Percentiles rank a stretch among this genome's conserved stretches.
These are phyloP conservation scores for Ophthalmolycus amberensis DNA, from an alignment of 2,113 vertebrate genomes.

Conservation along the genomic window DNA sequence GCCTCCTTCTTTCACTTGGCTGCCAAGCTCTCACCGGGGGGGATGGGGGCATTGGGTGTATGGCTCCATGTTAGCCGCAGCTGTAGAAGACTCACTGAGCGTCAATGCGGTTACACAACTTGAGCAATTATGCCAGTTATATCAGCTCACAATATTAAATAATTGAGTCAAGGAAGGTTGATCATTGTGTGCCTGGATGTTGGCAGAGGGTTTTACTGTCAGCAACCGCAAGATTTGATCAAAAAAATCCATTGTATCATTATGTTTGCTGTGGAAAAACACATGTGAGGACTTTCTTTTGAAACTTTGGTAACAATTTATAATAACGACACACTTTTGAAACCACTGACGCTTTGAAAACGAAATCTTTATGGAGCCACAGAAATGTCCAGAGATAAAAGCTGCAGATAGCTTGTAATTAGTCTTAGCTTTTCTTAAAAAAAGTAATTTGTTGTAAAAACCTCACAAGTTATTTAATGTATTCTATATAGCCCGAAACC, in stretches of 20 bases:
- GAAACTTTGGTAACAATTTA: too few species aligned
- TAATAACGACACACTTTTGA: background rate
- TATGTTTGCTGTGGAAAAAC: slow-evolving; percentile 3
- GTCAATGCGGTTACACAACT: slow-evolving; percentile 33
- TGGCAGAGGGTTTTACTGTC: slow-evolving; percentile 8
- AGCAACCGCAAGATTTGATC: background rate
- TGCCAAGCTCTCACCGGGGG: slow-evolving; percentile 37
- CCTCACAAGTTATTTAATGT: background rate
- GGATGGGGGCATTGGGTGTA: slow-evolving; percentile 27
- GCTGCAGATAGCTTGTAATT: slow-evolving; percentile 18
- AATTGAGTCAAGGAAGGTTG: slow-evolving; percentile 10
- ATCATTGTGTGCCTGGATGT: slow-evolving; percentile 20
- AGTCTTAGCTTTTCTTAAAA: background rate
- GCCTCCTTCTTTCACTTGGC: slow-evolving; percentile 7
- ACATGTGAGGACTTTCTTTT: background rate
- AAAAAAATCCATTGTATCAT: slow-evolving; percentile 15
- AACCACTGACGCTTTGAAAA: background rate
- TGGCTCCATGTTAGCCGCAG: slow-evolving; percentile 55
- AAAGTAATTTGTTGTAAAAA: too few species aligned
- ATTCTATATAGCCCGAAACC: background rate
- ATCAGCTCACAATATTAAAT: slow-evolving; percentile 46
- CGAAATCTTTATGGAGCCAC: background rate
- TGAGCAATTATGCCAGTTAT: slow-evolving; percentile 37
- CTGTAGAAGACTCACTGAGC: slow-evolving; percentile 61
- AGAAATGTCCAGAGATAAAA: background rate